A percentile compares a stretch with the other conserved stretches of the same genome.
phyloP scores from a whole-genome alignment of 1,140 invertebrate species.

The Heterodera schachtii region DNA sequence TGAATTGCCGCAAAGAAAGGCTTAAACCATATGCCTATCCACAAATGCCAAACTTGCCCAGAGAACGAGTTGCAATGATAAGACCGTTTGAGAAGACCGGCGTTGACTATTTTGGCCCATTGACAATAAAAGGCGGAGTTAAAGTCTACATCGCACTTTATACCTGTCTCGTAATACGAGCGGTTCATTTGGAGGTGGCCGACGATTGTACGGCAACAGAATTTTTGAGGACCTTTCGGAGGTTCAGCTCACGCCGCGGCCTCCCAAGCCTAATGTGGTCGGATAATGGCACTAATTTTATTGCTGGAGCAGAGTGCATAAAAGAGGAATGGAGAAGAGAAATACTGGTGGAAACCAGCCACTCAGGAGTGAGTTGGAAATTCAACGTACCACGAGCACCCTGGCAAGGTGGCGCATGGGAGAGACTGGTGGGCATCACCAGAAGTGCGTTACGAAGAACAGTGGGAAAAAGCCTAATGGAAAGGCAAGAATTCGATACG shows the following conservation, averaged over 20 bases:
- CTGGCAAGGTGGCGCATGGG: background rate
- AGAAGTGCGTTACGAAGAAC: background rate
- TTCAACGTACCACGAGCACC: background rate
- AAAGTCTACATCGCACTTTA: slow-evolving; percentile 5
- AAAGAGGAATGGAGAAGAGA: slow-evolving; percentile 4
- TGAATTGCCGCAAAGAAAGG: too few species aligned
- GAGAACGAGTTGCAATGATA: too few species aligned
- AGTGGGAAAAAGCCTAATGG: background rate
- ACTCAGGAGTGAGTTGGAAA: background rate
- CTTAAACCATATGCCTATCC: too few species aligned
- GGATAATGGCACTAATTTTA: slow-evolving; percentile 10
- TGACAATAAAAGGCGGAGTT: background rate
- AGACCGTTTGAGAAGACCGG: too few species aligned
- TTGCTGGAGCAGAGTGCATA: background rate
- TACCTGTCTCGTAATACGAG: slow-evolving; percentile 3
- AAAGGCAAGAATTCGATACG: background rate
- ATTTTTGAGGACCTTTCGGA: background rate
- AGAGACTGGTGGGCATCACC: background rate
- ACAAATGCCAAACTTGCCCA: too few species aligned
- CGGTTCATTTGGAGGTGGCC: slow-evolving; percentile 2
- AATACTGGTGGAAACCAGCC: background rate
- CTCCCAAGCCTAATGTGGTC: background rate
- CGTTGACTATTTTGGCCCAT: background rate
- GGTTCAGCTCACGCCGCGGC: background rate
- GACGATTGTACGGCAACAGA: background rate